Evolutionary conservation across 2,113 vertebrate species (phyloP), one percentile per base, ranked within the genome.

Genomic region (Arvicanthis niloticus): DNA sequence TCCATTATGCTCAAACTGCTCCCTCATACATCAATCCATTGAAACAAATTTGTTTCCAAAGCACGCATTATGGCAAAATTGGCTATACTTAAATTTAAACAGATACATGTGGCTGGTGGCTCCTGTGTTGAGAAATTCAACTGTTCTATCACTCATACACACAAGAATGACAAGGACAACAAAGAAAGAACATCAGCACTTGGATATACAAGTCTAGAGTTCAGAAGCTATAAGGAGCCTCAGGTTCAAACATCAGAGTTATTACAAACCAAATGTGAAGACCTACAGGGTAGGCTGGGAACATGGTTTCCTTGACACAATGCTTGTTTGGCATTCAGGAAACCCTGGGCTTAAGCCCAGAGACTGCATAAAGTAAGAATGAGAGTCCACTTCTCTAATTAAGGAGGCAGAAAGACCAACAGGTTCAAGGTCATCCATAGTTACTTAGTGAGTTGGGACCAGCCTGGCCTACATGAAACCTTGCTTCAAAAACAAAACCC

Each of bases 31-130:
- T 91, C 95, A 84, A 89, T 87, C 60, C 1, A 0, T 56, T 93
- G 60, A 53, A 97, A 96, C 24, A 97, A 95, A 96, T 97, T 93
- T 31, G 8, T 93, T 91, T 96, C 96, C 91, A 96, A 96, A 96
- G 73, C 45, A 94, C 84, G 62, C 75, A 92, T 65, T 93, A 85
- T 34, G 62, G 72, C 21, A 95, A 37, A 93, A 96, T 7, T 95
- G 67, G 93, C 70, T 94, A 10, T 40, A 89, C 78, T 97, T 94
- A 94, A 85, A 91, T 77, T 88, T 88, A 88, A 96, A 94, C 53
- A 88, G 91, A 77, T 34, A 82, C 81, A 77, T 72, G 77, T 81
- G 67, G 72, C 77, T 95, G 82, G 40, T 89, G 34, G 87, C 65
- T 86, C 78, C 48, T 0, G 0, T 68, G 42, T 62, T 94, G 51